Evolutionary conservation across 1,140 invertebrate genomes (phyloP), one percentile per base, ranked within the genome.

Genomic region (Anthonomus grandis): DNA sequence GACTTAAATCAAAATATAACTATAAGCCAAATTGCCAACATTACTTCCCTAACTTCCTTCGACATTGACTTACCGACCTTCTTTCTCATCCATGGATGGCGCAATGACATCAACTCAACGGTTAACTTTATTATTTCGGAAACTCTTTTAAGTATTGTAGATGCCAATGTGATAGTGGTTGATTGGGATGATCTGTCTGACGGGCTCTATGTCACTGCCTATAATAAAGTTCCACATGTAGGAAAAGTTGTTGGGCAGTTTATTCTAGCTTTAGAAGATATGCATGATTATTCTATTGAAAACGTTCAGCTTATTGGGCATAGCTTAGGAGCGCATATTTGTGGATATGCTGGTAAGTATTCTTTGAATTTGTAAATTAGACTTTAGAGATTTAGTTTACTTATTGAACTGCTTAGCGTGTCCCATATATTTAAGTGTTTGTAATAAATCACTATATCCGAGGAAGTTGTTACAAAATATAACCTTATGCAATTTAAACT

Each of bases 271-370:
- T 59, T 84, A n/a, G 62, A 76, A 13, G 46, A 47, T 10, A 48
- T 46, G 12, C 60, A 61, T 49, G 74, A 75, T 8, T 70, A 83
- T 1, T 72, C 76, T 4, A 75, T 77, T 47, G 71, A 78, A 25
- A 75, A 81, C 39, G 70, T 82, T 1, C 79, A 79, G 57, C 60
- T 86, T 0, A 77, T 85, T 41, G 86, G 85, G 4, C 84, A 86
- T 60, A 86, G 84, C 57, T 75, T 87, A 19, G 86, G 86, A 2
- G 85, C 83, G 3, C 86, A 88, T 59, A 73, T 86, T 1, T 78
- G 79, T 0, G 84, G 84, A 0, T 75, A 83, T 41, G 79, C 82
- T 3, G 84, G 81, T 34, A 53, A 53, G 19, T n/a, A n/a, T n/a
- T n/a, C n/a, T n/a, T n/a, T n/a, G n/a, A n/a, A n/a, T n/a, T n/a